These are phyloP conservation scores for Microchrysa polita DNA, from an alignment of 2,888 invertebrate species.

Conservation along the genomic window DNA sequence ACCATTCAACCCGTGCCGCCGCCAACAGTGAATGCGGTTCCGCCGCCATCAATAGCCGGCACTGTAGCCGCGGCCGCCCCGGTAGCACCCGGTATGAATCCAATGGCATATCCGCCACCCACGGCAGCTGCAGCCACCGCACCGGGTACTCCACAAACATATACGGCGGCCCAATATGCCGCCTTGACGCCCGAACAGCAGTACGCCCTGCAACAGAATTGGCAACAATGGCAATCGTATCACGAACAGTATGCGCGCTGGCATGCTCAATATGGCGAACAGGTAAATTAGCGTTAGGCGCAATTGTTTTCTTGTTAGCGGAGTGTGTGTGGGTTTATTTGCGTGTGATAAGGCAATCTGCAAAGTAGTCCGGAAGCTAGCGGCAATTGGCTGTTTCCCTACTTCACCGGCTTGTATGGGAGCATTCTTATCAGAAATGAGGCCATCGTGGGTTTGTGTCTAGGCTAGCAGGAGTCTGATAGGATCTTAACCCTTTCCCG, in stretches of 20 bases:
- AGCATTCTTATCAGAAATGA: too few relatives aligned
- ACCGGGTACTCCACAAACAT: constrained; percentile 36
- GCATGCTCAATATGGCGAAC: constrained; percentile 64
- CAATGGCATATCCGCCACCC: constrained; percentile 17
- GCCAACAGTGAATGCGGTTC: constrained; percentile 17
- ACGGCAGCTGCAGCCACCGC: background rate
- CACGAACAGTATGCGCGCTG: constrained; percentile 64
- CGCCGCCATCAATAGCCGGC: constrained; percentile 15
- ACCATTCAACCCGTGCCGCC: constrained; percentile 21
- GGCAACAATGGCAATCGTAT: constrained; percentile 64
- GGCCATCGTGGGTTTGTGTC: too few relatives aligned
- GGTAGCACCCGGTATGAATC: constrained; percentile 45
- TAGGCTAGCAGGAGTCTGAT: too few relatives aligned
- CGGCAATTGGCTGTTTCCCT: too few relatives aligned
- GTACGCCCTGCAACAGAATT: constrained; percentile 62
- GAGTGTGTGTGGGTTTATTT: too few relatives aligned
- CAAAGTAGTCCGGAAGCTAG: too few relatives aligned
- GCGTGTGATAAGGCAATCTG: too few relatives aligned
- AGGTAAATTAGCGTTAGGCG: constrained; percentile 55
- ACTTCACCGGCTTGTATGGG: too few relatives aligned
- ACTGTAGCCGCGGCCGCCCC: constrained; percentile 27
- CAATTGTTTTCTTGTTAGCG: constrained; percentile 7
- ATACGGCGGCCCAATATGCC: constrained; percentile 59
- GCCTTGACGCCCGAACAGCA: constrained; percentile 62
- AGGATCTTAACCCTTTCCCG: too few relatives aligned